Evolutionary conservation across 1,140 invertebrate genomes (phyloP), one percentile per base, ranked within the genome.

Genomic region (Rhysida immarginata): DNA sequence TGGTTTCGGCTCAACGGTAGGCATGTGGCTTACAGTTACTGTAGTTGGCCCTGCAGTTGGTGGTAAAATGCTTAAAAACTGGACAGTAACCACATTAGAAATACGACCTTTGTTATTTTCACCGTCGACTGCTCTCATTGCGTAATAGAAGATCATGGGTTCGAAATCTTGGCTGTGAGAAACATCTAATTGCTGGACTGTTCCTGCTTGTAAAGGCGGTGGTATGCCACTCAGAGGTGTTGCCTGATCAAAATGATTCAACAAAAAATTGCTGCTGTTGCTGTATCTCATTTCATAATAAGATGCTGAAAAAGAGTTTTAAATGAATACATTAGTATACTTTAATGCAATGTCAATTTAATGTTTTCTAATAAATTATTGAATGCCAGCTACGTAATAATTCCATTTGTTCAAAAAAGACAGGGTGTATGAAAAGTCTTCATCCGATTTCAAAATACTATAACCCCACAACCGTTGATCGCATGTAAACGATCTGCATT

Each of bases 21-120:
- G 44, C 29, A 35, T 35, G 5, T 8, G 29, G 5, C 5, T 8
- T 5, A 16, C 16, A 8, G 44, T 46, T 23, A 5, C 21, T 8
- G 44, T 23, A 11, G 16, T 23, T 5, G 44, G 44, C 11, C 5
- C 5, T 46, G 8, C 44, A 14, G 44, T 46, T 8, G 44, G 21
- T 46, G 44, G 44, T 11, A 46, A 20, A 23, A 20, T 20, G 8
- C 8, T 8, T 16, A 35, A 16, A 46, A 11, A 46, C n/a, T 41
- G 11, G 23, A 77, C 66, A 18, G 71, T 62, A 3, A 76, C 75
- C 62, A 75, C 74, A 63, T 81, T 81, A 0, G 78, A 81, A 23
- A 76, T 62, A 2, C 73, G 72, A 1, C 74, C 73, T 8, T 65
- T 63, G 41, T 71, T 67, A 14, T 66, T 67, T n/a, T 55, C 56